Percentiles rank a stretch among this genome's conserved stretches.
Conservation (phyloP, 2,113 vertebrate genomes). For the Rhegmatorhina hoffmannsi region DNA sequence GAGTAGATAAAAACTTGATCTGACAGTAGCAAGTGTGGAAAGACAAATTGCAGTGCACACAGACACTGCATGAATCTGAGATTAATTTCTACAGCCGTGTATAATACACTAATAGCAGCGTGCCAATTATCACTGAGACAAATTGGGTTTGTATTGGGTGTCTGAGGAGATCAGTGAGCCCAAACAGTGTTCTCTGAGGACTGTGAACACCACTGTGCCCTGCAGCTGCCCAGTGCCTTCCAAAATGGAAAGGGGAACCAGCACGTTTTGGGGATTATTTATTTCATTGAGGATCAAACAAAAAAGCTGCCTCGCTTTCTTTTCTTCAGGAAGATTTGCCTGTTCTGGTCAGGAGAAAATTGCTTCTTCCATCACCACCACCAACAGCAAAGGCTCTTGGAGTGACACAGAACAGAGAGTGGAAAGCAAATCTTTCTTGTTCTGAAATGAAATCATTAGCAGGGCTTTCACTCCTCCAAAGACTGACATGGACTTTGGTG, state of each 20-base stretch:
- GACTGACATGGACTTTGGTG: neutral
- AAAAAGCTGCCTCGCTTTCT: constrained; percentile 14
- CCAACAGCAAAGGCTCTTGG: neutral
- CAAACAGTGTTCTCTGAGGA: constrained; percentile 28
- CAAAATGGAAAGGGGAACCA: constrained; percentile 28
- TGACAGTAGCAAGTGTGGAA: constrained; percentile 47
- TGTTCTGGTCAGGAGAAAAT: constrained; percentile 36
- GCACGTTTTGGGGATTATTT: constrained; percentile 27
- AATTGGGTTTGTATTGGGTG: constrained; percentile 54
- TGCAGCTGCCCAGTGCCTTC: neutral
- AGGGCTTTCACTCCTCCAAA: neutral
- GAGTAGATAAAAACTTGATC: constrained; percentile 67
- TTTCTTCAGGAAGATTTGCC: constrained; percentile 10
- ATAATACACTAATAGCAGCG: constrained; percentile 48
- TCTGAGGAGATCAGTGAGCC: constrained; percentile 49
- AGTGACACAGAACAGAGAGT: neutral
- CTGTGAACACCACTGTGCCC: constrained; percentile 35
- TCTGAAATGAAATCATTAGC: neutral
- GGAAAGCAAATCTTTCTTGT: neutral
- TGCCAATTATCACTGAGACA: constrained; percentile 58
- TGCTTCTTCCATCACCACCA: neutral
- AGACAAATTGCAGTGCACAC: constrained; percentile 47
- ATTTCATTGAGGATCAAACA: constrained; percentile 14
- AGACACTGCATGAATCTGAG: constrained; percentile 21
- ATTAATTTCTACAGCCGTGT: constrained; percentile 62